A percentile compares a stretch with the other conserved stretches of the same genome.
phyloP scores from a whole-genome alignment of 1,140 invertebrate species.

The Ptiloglossa arizonensis region DNA sequence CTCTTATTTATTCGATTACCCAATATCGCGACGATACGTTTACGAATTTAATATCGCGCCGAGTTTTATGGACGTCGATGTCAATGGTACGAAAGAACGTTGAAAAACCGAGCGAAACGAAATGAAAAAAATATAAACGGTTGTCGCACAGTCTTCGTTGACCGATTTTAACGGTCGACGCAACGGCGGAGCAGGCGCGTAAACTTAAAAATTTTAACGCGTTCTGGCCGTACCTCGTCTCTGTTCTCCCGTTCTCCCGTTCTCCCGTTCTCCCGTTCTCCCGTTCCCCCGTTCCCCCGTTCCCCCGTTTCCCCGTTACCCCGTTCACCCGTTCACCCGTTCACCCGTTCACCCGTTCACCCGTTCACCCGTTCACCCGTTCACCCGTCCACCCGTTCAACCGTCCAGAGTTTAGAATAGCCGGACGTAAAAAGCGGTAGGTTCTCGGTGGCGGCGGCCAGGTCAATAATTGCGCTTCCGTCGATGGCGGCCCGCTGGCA shows the following conservation, averaged over 20 bases:
- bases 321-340: no score
- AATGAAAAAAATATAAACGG: background rate
- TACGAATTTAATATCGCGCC: slow-evolving; percentile 34
- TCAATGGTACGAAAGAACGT: background rate
- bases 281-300: no score
- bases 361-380: no score
- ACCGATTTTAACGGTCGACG: slow-evolving; percentile 15
- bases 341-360: no score
- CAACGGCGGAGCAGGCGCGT: background rate
- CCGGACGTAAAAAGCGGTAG: slow-evolving; percentile 43
- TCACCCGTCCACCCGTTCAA: no score
- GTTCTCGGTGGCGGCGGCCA: background rate
- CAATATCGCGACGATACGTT: slow-evolving; percentile 10
- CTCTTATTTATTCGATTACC: slow-evolving; percentile 33
- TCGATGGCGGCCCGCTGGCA: slow-evolving; percentile 3
- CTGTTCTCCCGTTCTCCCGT: no score
- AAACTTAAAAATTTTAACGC: slow-evolving; percentile 49
- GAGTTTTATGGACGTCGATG: background rate
- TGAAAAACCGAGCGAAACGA: background rate
- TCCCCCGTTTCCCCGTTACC: no score
- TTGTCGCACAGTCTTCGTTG: background rate
- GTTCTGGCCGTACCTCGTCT: background rate
- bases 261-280: no score
- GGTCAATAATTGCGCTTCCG: slow-evolving; percentile 52
- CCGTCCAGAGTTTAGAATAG: slow-evolving; percentile 22